Conservation (phyloP, 2,888 invertebrate genomes). For the Cybosia mesomella region DNA sequence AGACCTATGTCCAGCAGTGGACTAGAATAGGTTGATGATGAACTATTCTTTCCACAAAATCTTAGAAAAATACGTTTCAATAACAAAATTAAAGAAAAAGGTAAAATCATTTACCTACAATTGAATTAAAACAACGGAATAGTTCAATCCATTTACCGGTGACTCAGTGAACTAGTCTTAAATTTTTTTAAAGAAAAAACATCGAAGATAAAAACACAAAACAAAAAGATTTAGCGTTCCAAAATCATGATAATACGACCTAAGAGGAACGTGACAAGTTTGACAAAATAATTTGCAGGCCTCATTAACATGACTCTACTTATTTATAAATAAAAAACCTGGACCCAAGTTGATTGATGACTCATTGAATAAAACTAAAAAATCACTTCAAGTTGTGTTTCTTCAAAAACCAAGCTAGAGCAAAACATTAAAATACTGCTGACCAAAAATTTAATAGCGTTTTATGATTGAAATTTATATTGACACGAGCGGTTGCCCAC, state of each 20-base stretch:
- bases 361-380: conserved; percentile 48
- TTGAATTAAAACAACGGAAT: background rate
- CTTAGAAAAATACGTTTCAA: no score
- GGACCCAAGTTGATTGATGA: conserved; percentile 48
- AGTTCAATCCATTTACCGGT: background rate
- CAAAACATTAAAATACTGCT: background rate
- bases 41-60: no score
- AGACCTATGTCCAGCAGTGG: no score
- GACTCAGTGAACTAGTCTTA: background rate
- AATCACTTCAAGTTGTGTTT: conserved; percentile 33
- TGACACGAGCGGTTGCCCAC: no score
- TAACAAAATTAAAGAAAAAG: background rate
- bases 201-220: background rate
- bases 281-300: conserved; percentile 51
- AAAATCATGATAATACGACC: conserved; percentile 26
- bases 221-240: conserved; percentile 22
- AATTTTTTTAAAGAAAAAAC: background rate
- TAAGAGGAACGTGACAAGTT: conserved; percentile 31
- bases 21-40: no score
- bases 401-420: conserved; percentile 23
- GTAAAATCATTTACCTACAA: background rate
- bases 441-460: no score
- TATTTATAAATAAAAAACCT: conserved; percentile 49
- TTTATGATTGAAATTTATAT: background rate
- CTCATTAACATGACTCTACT: conserved; percentile 44